Evolutionary conservation across 2,888 invertebrate genomes (phyloP).

Genomic region (Eupithecia pulchellata): DNA sequence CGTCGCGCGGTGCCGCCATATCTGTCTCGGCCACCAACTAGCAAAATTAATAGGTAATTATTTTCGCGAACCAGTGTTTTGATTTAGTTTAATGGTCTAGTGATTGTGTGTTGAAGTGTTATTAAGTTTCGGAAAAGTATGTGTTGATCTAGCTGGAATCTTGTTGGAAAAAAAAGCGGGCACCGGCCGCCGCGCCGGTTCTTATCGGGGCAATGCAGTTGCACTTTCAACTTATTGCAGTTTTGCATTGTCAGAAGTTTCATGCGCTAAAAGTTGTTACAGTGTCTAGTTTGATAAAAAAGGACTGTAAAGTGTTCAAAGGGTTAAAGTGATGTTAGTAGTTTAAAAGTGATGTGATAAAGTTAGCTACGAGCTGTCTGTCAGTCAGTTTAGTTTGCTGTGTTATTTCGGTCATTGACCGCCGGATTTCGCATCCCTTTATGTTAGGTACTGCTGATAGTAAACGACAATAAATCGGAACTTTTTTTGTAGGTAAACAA

Average conservation of each 20-base stretch:
- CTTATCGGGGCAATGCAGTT: constrained; percentile 85
- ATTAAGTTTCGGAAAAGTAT: constrained; percentile 63
- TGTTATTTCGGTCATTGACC: constrained; percentile 86
- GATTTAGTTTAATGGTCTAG: constrained; percentile 66
- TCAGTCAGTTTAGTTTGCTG: constrained; percentile 75
- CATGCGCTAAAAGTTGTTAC: constrained; percentile 81
- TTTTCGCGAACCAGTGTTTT: constrained; percentile 79
- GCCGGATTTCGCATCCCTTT: constrained; percentile 81
- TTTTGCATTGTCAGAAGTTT: constrained; percentile 83
- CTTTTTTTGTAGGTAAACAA: constrained; percentile 73
- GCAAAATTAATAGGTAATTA: constrained; percentile 87
- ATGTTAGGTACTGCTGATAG: constrained; percentile 63
- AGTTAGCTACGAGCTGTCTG: constrained; percentile 75
- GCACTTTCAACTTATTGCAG: constrained; percentile 86
- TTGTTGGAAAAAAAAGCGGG: constrained; percentile 79
- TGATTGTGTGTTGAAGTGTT: constrained; percentile 76
- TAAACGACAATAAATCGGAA: constrained; percentile 61
- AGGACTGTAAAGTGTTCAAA: constrained; percentile 58
- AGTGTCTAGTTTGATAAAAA: constrained; percentile 66
- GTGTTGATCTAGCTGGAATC: constrained; percentile 78
- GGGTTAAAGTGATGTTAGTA: constrained; percentile 77
- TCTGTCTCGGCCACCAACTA: constrained; percentile 87
- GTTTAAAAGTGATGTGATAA: constrained; percentile 74
- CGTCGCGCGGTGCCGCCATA: constrained; percentile 89
- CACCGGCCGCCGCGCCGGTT: constrained; percentile 86